phyloP scores from a whole-genome alignment of 1,140 invertebrate genomes.

The Drosophila equinoxialis region DNA sequence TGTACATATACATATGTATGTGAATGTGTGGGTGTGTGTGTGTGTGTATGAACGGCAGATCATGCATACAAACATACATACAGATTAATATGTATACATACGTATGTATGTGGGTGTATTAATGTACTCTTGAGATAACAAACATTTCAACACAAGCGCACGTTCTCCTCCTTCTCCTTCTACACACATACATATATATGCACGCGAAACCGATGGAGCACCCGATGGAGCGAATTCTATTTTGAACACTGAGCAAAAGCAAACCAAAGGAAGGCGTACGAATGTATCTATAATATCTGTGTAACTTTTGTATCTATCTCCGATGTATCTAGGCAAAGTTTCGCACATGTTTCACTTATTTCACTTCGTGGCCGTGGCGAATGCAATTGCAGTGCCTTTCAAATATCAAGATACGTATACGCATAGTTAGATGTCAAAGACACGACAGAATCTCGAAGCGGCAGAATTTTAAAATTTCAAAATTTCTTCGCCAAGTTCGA shows the following conservation, averaged over 20 bases:
- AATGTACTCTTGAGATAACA: background rate
- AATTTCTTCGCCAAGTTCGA: too few relatives aligned
- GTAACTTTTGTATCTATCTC: slow-evolving; percentile 23
- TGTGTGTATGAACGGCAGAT: too few relatives aligned
- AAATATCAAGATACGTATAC: background rate
- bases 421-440: slow-evolving; percentile 7
- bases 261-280: slow-evolving; percentile 24
- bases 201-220: background rate
- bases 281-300: slow-evolving; percentile 21
- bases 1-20: slow-evolving; percentile 1
- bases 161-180: slow-evolving; percentile 26
- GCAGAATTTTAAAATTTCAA: too few relatives aligned
- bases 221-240: slow-evolving; percentile 36
- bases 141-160: slow-evolving; percentile 12
- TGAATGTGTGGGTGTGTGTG: too few relatives aligned
- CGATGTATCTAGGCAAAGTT: slow-evolving; percentile 27
- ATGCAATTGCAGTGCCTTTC: slow-evolving; percentile 32
- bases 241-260: slow-evolving; percentile 36
- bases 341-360: slow-evolving; percentile 51
- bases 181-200: slow-evolving; percentile 41
- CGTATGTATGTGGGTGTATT: slow-evolving; percentile 8
- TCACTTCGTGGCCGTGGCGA: slow-evolving; percentile 19
- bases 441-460: background rate
- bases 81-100: slow-evolving; percentile 10
- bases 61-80: too few relatives aligned